phyloP scores from a whole-genome alignment of 2,888 invertebrate genomes.

The Acleris emargana region DNA sequence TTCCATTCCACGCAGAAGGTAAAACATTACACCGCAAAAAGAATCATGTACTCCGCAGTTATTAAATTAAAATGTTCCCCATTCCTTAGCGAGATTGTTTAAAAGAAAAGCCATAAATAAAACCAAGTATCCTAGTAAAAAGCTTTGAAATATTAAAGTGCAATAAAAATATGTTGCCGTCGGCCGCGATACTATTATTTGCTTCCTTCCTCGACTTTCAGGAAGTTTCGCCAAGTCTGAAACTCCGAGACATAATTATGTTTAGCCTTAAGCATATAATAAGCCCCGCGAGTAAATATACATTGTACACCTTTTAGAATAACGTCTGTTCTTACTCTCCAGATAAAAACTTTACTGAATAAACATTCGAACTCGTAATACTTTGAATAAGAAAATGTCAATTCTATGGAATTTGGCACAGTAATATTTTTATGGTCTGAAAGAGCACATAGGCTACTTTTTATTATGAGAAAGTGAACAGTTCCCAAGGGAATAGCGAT shows the following conservation, averaged over 20 bases:
- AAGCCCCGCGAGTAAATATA: slow-evolving; percentile 4
- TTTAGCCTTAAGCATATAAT: slow-evolving; percentile 1
- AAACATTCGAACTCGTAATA: slow-evolving; percentile 6
- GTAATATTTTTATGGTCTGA: too few relatives aligned
- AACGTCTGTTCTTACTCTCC: slow-evolving; percentile 10
- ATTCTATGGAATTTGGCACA: background rate
- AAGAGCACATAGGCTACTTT: too few relatives aligned
- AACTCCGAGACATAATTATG: slow-evolving; percentile 29
- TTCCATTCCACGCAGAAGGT: background rate
- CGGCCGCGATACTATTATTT: slow-evolving; percentile 30
- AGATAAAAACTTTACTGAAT: slow-evolving; percentile 18
- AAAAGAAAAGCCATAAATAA: slow-evolving; percentile 30
- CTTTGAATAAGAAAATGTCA: slow-evolving; percentile 8
- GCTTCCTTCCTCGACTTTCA: slow-evolving; percentile 24
- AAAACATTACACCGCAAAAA: background rate
- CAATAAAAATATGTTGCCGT: slow-evolving; percentile 33
- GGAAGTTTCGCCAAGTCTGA: slow-evolving; percentile 12
- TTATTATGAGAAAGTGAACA: too few relatives aligned
- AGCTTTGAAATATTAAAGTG: slow-evolving; percentile 37
- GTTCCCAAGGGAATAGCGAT: too few relatives aligned
- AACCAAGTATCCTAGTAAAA: slow-evolving; percentile 28
- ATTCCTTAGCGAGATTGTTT: slow-evolving; percentile 19
- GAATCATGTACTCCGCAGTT: slow-evolving; percentile 11
- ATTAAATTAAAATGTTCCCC: slow-evolving; percentile 27
- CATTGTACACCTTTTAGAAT: slow-evolving; percentile 12